Base-by-base conservation (phyloP, 2,113 vertebrate species). In the Alethe diademata region DNA sequence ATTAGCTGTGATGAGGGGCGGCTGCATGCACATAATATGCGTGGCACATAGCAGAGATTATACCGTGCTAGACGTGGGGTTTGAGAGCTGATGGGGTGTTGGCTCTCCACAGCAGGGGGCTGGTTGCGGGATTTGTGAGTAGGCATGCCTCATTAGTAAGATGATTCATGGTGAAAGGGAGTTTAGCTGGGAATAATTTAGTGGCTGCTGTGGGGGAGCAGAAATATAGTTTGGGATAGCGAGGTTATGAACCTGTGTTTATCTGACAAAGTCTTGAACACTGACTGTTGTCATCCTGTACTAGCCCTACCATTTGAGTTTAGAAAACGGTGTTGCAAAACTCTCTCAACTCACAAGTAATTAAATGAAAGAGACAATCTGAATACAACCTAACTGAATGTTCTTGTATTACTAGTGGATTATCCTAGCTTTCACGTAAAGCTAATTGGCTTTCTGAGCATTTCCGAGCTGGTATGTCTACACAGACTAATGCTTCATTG, bases 151-250 rank as follows among this genome's bases (percentile, higher is more conserved):
- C 84, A 91, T 95, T 97, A 95, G 93, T 74, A 73, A 76, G 51
- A 84, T 95, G 95, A 97, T 94, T 92, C 95, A 93, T 86, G 86
- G 88, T 81, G 80, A 95, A 95, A 81, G 70, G 43, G 78, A 88
- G 72, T 96, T 96, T 94, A 96, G 42, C 86, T 93, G 82, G 90
- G 88, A 96, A 90, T 96, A 93, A 93, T 96, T 96, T 83, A 96
- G 80, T 90, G 54, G 60, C 53, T 93, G 61, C 65, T 73, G 62
- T 90, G 79, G 58, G 84, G 67, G 43, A 91, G 67, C 36, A 95
- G 88, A 86, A 96, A 92, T 83, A 64, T 12, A 76, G 61, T 79
- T 95, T 65, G 60, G 70, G 91, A 40, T 33, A 57, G 42, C 2
- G 45, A 90, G 82, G 92, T 93, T 96, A 67, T 40, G 45, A 92